These are phyloP conservation scores for Lochmaea capreae DNA, from an alignment of 2,888 invertebrate species.

Conservation along the genomic window DNA sequence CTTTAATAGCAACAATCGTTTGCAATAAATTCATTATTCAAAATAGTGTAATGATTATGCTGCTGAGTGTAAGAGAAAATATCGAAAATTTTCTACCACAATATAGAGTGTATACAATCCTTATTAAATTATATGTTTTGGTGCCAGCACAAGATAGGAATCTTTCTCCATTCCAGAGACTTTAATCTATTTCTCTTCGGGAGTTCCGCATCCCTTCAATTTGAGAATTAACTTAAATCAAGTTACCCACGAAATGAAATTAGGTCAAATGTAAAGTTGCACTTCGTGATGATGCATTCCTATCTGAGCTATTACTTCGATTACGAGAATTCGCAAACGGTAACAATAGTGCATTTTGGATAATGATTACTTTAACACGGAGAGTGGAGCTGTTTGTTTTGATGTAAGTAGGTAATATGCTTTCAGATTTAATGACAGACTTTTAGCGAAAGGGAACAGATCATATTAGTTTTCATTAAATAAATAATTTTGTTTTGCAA, in stretches of 20 bases:
- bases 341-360: conserved; percentile 13
- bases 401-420: conserved; percentile 2
- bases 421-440: background rate
- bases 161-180: conserved; percentile 11
- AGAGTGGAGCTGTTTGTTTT: background rate
- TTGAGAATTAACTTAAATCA: conserved; percentile 37
- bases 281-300: conserved; percentile 35
- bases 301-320: conserved; percentile 33
- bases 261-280: conserved; percentile 37
- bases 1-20: too few relatives aligned
- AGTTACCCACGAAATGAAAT: conserved; percentile 36
- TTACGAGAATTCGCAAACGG: background rate
- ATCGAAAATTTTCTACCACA: background rate
- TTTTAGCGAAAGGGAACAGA: background rate
- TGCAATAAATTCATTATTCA: too few relatives aligned
- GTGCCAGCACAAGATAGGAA: conserved; percentile 12
- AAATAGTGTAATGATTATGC: too few relatives aligned
- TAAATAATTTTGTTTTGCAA: too few relatives aligned
- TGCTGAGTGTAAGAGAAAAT: too few relatives aligned
- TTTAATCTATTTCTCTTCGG: conserved; percentile 32
- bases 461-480: too few relatives aligned
- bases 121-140: background rate
- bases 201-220: conserved; percentile 35
- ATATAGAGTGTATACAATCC: background rate
- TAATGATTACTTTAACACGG: conserved; percentile 14